Base-by-base conservation (phyloP, 2,113 vertebrate genomes). In the Ciconia stormi region DNA sequence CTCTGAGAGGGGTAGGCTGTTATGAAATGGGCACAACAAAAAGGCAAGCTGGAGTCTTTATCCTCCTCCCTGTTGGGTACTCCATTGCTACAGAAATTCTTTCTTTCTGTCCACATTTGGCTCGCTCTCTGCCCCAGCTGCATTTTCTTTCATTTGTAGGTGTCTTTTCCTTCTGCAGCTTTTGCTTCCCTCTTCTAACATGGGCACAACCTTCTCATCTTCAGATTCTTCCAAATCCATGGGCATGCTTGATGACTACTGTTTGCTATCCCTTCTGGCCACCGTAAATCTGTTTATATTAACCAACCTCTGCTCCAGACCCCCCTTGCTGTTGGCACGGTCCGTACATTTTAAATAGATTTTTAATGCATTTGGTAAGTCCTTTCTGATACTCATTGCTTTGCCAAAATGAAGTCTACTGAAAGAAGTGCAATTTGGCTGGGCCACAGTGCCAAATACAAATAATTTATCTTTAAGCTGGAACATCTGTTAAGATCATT, bases 341-440 rank as follows among this genome's bases (percentile, higher is more conserved):
- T 42, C 70, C 90, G 38, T 94, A 94, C 14, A 84, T 87, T 73
- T 89, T 85, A 87, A 89, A 92, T 50, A 87, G 50, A 67, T 83
- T 63, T 90, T 95, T 76, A 38, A 69, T 93, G 36, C 70, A 15
- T 95, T 85, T 82, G 58, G 30, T 87, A 92, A 83, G 67, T 82
- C 72, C 72, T 93, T 88, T 76, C 82, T 66, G 66, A 91, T 79
- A 63, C 16, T 76, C 27, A 1, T 7, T 62, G 70, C 58, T 76
- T 84, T 95, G 90, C 73, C 87, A 95, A 87, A 95, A 85, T 85
- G 63, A 93, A 89, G 84, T 90, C 87, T 95, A 70, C 77, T 94
- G 89, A 94, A 97, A 95, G 92, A 90, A 91, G 88, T 58, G 86
- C 53, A 90, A 86, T 96, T 96, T 96, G 93, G 62, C 95, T 82